Evolutionary conservation across 2,888 invertebrate genomes (phyloP), one percentile per base, ranked within the genome.

Genomic region (Syrphus vitripennis): DNA sequence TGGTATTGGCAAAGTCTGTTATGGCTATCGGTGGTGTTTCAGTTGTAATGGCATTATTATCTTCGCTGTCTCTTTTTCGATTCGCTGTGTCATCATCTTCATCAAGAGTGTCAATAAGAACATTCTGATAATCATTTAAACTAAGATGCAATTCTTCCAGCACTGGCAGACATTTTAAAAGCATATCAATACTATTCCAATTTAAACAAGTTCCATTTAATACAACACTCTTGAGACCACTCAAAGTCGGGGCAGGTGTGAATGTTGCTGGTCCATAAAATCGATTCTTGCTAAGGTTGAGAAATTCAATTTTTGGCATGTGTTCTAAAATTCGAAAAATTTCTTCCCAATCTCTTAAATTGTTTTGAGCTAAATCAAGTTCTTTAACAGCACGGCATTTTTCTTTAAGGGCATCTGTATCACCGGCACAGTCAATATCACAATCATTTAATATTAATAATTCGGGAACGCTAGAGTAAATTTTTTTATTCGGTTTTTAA

Each of bases 61-160:
- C 83, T 45, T 87, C 61, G 6, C 70, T 76, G 79, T 88, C 88
- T 69, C 86, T 83, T n/a, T 87, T 78, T 34, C 83, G 88, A 34
- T 61, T 53, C n/a, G 79, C 53, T 48, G 78, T 31, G 57, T 63
- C 48, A 69, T 88, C 88, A 57, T 89, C 90, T 61, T 91, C 90
- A 81, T 90, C 89, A 45, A 91, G 89, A 24, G 93, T 92, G 87
- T 94, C 94, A 55, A 97, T 93, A 77, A 96, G 94, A 45, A 97
- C 96, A 88, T 95, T 94, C 29, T 94, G 94, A 92, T 97, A 98
- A 91, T 97, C 96, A 92, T 98, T 99, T 83, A 98, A 94, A 90
- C 98, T 98, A 89, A 98, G 93, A 93, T 98, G 98, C 88, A 99
- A 93, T 93, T 98, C 98, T 93, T 97, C 96, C 53, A 98, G 93